Evolutionary conservation across 2,797 vertebrate species (phyloP), one percentile per base, ranked within the genome.

Genomic region (Tokudaia tokunoshimensis): DNA sequence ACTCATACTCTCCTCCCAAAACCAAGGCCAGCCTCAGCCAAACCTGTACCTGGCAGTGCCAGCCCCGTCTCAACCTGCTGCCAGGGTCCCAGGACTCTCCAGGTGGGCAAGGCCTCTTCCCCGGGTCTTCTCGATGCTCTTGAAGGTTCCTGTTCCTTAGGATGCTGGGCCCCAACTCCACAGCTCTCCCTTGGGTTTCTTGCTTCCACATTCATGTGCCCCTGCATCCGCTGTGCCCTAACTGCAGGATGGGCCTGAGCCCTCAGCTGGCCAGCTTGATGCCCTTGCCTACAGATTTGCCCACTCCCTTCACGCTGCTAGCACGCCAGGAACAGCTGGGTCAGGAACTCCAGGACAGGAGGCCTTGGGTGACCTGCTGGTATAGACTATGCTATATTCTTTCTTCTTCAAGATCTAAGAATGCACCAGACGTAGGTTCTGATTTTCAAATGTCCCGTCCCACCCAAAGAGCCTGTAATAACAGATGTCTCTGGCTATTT

Each of bases 1-100:
- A 3, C 20, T 84, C 75, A 17, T 57, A 4, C 31, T 8, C 55
- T 34, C 50, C 24, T 2, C 31, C 82, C 70, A 70, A 88, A 83
- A 92, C 72, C 91, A 59, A 65, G 84, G 44, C 74, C 34, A 19
- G 5, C 74, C 75, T 82, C 80, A 87, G 96, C 96, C 96, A 96
- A 97, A 93, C 88, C 88, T 83, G 34, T 50, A 3, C 93, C 83
- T 26, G 57, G 82, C 41, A 57, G 59, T 80, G 91, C 93, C 89
- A 87, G 92, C 37, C 31, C 41, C 81, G 31, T 55, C 0, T 17
- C 50, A 26, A 8, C 76, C 92, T n/a, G 26, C 41, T 79, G 52
- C 2, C 59, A 50, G 65, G 59, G 55, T 79, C 47, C 4, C 84
- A 22, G 76, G 47, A 34, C 19, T 50, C 82, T 76, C 75, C 65